Base-by-base conservation (phyloP, 2,797 vertebrate species). In the Amazona ochrocephala region DNA sequence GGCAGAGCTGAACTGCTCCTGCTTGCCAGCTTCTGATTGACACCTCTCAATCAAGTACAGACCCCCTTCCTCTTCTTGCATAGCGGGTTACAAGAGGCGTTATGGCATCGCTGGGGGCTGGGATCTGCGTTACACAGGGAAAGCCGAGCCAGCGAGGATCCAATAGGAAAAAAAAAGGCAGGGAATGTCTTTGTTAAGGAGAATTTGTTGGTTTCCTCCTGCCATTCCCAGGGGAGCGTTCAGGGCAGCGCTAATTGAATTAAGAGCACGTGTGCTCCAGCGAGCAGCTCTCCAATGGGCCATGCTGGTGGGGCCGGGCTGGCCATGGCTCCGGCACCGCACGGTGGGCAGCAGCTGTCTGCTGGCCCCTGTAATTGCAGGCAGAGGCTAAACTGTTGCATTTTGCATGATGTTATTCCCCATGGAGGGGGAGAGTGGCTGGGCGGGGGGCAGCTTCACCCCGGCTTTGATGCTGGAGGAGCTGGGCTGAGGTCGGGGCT, bases 161-260 rank as follows among this genome's bases (percentile, higher is more conserved):
- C 68, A 56, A 32, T 24, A 24, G 24, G 39, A 18, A 23, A 13
- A 27, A 27, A 39, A 4, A 98, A 32, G 23, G 29, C 76, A 6
- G 29, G 90, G 90, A 97, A 98, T 95, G 98, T 98, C 98, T 99
- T 99, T 99, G 98, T 99, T 97, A 98, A 98, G 97, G 97, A 95
- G 97, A 97, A 98, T 97, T 97, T 97, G 97, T 96, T 96, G 95
- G 97, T 96, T 98, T 92, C 93, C 66, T 93, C 98, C 97, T 83
- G 29, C 92, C 81, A 19, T 45, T 98, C 99, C 98, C 98, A 47
- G n/a, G 98, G 98, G 99, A 98, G 95, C 95, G 92, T 98, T 98
- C 98, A 97, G 98, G 98, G 97, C 97, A 97, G 96, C 89, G 94
- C 97, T 99, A 99, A 99, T 99, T 99, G 98, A 99, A 99, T 99